Evolutionary conservation across 2,888 invertebrate genomes (phyloP), one percentile per base, ranked within the genome.

Genomic region (Cheilosia urbana): DNA sequence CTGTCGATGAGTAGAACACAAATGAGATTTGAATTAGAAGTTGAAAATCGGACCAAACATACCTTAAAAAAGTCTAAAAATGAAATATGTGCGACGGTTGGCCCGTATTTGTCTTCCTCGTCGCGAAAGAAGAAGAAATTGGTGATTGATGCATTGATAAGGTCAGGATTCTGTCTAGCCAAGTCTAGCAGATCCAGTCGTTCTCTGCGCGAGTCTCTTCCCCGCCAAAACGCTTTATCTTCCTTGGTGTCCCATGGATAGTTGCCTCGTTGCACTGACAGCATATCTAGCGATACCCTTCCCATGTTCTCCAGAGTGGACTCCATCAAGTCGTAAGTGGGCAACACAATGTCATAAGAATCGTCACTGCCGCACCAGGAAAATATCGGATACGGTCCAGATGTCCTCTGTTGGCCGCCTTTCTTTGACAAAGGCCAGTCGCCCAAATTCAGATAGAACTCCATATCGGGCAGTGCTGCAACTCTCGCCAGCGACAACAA

Each of bases 31-130:
- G 3, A 55, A 21, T 4, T 7, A 9, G 4, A 24, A 42, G 30
- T 15, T 17, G 6, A 7, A 7, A 11, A 4, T 55, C 0, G 24
- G 11, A 40, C 11, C 15, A 17, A 47, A 19, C 51, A 94, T 93
- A 98, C 98, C 94, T 97, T 95, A 91, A 99, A 99, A 92, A 99
- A 99, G 87, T 96, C 96, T 91, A 97, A 97, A 91, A 99, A 98
- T 4, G 98, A 97, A 84, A 98, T 94, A 89, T 96, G 96, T 19
- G 95, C 95, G 87, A 95, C 95, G 90, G 96, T 96, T 15, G 98
- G 97, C 1, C 98, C 98, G 93, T 98, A 98, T 90, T 95, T 93
- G 21, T 95, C 93, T 90, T 96, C 96, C 92, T 97, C 94, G 89
- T 98, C 95, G 87, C 95, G 95, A 90, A 97, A 99, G 93, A 99